phyloP scores from a whole-genome alignment of 2,113 vertebrate genomes.

The Apteryx owenii region DNA sequence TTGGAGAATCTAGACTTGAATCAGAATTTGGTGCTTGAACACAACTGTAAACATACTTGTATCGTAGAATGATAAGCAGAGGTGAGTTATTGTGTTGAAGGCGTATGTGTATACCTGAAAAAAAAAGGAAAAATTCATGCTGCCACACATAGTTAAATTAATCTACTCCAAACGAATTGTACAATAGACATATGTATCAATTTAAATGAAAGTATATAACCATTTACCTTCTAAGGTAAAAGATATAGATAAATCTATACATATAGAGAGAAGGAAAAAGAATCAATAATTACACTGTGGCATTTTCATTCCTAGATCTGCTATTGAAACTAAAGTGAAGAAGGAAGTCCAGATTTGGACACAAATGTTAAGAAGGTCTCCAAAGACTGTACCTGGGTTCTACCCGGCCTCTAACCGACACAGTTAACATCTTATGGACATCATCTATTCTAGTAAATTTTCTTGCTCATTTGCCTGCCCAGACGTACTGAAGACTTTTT shows the following conservation, averaged over 20 bases:
- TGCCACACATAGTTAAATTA: background rate
- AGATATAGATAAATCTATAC: background rate
- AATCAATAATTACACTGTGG: background rate
- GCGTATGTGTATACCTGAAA: background rate
- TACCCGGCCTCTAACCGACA: background rate
- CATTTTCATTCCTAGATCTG: background rate
- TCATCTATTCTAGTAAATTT: background rate
- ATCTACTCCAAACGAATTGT: background rate
- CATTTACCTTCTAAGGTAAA: background rate
- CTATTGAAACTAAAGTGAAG: background rate
- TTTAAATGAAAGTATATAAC: background rate
- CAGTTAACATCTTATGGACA: background rate
- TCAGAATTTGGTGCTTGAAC: background rate
- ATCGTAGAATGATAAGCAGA: background rate
- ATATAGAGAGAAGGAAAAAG: background rate
- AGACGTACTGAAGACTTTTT: background rate
- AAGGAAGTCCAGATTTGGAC: background rate
- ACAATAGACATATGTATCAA: background rate
- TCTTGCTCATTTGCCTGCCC: background rate
- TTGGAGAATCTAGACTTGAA: background rate
- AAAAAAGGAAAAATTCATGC: background rate
- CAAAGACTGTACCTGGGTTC: background rate
- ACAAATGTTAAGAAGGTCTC: background rate
- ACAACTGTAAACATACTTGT: background rate
- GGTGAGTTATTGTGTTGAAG: background rate